phyloP scores from a whole-genome alignment of 2,888 invertebrate species.

The Desoria tigrina region DNA sequence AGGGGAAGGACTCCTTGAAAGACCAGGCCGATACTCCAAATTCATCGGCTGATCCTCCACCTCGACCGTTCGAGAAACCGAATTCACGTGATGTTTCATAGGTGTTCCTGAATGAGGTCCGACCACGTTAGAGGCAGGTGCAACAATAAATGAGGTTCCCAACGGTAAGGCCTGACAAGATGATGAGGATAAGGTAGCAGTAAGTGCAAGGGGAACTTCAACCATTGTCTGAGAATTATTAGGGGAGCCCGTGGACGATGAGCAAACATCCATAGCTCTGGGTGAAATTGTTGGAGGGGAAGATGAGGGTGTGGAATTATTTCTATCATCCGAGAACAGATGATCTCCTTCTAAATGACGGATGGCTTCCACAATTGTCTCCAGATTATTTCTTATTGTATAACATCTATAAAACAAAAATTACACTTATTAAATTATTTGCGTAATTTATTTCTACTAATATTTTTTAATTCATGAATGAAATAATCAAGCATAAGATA shows the following conservation, averaged over 20 bases:
- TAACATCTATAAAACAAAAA: slow-evolving; percentile 55
- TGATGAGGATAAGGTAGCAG: slow-evolving; percentile 24
- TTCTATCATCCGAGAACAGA: slow-evolving; percentile 71
- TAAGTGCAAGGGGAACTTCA: slow-evolving; percentile 39
- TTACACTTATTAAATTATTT: no score
- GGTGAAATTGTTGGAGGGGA: slow-evolving; percentile 56
- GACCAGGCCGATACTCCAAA: slow-evolving; percentile 50
- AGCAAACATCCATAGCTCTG: slow-evolving; percentile 56
- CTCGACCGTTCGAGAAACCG: slow-evolving; percentile 45
- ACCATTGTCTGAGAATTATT: slow-evolving; percentile 37
- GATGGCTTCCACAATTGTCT: slow-evolving; percentile 98
- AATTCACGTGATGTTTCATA: slow-evolving; percentile 51
- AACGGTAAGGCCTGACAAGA: slow-evolving; percentile 24
- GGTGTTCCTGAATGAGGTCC: slow-evolving; percentile 15
- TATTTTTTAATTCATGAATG: no score
- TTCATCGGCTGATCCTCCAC: slow-evolving; percentile 52
- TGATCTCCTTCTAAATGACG: slow-evolving; percentile 96
- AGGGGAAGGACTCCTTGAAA: slow-evolving; percentile 45
- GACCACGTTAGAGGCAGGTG: not conserved
- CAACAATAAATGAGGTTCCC: slow-evolving; percentile 18
- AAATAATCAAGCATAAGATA: not conserved
- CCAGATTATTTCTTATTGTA: slow-evolving; percentile 89
- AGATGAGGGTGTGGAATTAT: slow-evolving; percentile 54
- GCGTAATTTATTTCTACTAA: no score
- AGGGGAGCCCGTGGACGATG: slow-evolving; percentile 41